These are phyloP conservation scores for Morpho helenor DNA, from an alignment of 2,888 invertebrate genomes.

Conservation along the genomic window DNA sequence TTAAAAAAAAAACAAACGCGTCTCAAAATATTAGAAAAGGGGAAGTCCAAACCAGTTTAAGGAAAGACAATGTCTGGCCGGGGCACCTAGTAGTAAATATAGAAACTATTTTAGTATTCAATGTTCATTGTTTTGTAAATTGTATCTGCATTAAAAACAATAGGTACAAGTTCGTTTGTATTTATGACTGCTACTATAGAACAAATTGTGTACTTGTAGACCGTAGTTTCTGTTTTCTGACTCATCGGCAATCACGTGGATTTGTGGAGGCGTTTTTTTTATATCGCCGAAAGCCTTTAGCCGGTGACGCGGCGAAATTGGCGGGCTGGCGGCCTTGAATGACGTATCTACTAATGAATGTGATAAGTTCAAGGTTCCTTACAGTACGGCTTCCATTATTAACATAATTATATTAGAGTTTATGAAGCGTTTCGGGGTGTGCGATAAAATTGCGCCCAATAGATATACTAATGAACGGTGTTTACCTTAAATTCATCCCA, in stretches of 20 bases:
- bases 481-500: slow-evolving; percentile 3
- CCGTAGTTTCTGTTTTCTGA: slow-evolving; percentile 1
- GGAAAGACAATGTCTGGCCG: no score
- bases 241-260: slow-evolving; percentile 12
- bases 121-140: no score
- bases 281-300: slow-evolving; percentile 13
- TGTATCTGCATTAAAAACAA: no score
- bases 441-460: not conserved
- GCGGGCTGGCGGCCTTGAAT: slow-evolving; percentile 25
- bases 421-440: slow-evolving; percentile 1
- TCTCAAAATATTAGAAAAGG: no score
- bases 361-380: slow-evolving; percentile 29
- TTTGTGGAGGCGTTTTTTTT: slow-evolving; percentile 11
- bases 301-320: slow-evolving; percentile 23
- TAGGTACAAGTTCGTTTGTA: not conserved
- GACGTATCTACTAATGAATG: slow-evolving; percentile 22
- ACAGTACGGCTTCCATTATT: slow-evolving; percentile 17
- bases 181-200: no score
- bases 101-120: no score
- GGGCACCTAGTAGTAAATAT: no score
- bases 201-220: no score
- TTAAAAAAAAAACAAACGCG: no score
- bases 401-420: slow-evolving; percentile 1
- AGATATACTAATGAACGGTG: not conserved
- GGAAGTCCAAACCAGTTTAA: no score